Base-by-base conservation (phyloP, 1,140 invertebrate species). In the Dinoponera quadriceps region DNA sequence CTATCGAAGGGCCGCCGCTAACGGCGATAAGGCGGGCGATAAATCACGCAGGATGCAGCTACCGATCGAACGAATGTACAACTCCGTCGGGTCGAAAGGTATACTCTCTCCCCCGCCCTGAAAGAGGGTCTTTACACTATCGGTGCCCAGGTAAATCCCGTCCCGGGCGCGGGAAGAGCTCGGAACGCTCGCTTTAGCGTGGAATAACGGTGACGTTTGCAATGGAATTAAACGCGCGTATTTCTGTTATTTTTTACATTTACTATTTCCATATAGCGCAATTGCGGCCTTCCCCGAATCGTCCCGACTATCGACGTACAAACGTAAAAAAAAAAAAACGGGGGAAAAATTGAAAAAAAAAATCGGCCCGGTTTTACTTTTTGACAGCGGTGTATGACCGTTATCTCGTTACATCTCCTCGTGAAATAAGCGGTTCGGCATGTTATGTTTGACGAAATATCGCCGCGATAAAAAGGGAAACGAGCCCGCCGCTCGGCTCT, bases 21-120 rank as follows among this genome's bases (percentile, higher is more conserved):
- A 69, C 57, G 86, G 83, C 86, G 86, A 89, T 89, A 89, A 89
- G 87, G 87, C 74, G 74, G 62, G 62, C 85, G 86, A 89, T 88
- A 89, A 89, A 89, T 89, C 87, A 85, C 84, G 68, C 77, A 74
- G 82, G 85, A 88, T 87, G 82, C 86, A 87, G 81, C 86, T 82
- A 82, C 85, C 86, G 86, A 87, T 88, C 85, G 83, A 85, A 65
- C 83, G 85, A 71, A 82, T 82, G 69, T 82, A 82, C 78, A 60
- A 82, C 55, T 80, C 38, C 75, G 65, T 48, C 22, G 63, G 75
- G 33, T 69, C 54, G 65, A 80, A 71, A 80, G 75, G 65, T 80
- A 80, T 11, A 44, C 38, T 7, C 38, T 44, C 38, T 44, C 38
- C 11, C 38, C 7, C n/a, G n/a, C 75, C 69, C 75, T 59, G 65